phyloP scores from a whole-genome alignment of 1,140 invertebrate genomes.

The Brachionus rotundiformis region DNA sequence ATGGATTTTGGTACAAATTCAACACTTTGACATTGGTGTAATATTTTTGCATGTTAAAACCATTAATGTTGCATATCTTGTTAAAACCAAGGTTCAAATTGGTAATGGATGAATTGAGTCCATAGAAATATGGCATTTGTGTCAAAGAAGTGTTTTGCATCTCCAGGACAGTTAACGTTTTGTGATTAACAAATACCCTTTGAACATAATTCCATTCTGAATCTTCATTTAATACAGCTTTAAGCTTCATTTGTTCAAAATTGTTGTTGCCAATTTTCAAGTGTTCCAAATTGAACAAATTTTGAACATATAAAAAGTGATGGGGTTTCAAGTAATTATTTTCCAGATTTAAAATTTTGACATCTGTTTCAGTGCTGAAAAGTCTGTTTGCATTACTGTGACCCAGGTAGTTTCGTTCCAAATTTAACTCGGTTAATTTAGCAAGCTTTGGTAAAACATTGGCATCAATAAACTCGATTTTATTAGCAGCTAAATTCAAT shows the following conservation, averaged over 20 bases:
- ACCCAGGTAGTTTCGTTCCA: slow-evolving; percentile 27
- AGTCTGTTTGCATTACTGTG: neutral
- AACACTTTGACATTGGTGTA: neutral
- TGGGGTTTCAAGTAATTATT: neutral
- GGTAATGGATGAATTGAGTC: neutral
- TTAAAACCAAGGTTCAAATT: neutral
- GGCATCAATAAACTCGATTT: neutral
- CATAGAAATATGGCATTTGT: neutral
- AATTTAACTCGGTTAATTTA: slow-evolving; percentile 10
- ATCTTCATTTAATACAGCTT: neutral
- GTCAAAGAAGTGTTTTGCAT: slow-evolving; percentile 21
- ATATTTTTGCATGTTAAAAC: neutral
- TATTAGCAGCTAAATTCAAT: slow-evolving; percentile 47
- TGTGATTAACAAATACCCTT: neutral
- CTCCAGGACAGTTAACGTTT: neutral
- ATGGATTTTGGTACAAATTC: slow-evolving; percentile 19
- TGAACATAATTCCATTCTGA: neutral
- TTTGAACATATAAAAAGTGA: neutral
- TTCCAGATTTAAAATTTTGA: slow-evolving; percentile 14
- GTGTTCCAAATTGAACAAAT: slow-evolving; percentile 32
- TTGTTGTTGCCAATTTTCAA: slow-evolving; percentile 34
- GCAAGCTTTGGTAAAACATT: neutral
- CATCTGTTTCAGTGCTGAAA: neutral
- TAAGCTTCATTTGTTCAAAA: slow-evolving; percentile 8
- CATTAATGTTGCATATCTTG: slow-evolving; percentile 25